Evolutionary conservation across 2,888 invertebrate species (phyloP), one percentile per base, ranked within the genome.

Genomic region (Phyllotreta striolata): DNA sequence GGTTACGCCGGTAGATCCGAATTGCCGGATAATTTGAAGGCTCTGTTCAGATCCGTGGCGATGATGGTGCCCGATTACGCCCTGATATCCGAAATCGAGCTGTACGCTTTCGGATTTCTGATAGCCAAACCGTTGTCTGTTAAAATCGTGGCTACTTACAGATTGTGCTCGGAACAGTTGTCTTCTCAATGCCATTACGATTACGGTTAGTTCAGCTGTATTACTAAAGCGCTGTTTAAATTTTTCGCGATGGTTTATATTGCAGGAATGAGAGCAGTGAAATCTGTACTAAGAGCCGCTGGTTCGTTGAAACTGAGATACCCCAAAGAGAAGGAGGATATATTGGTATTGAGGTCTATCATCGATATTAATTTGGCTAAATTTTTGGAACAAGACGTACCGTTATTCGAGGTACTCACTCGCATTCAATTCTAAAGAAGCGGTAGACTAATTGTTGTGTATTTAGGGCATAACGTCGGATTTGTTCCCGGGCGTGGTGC

Each of bases 41-140:
- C 77, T 8, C 55, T 78, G 39, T 78, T 55, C 14, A 68, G 78
- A 69, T 94, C 96, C 0, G 96, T 97, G 40, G 96, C 96, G 8
- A 97, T 97, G 96, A 96, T 96, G 96, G 96, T 96, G 12, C 97
- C 97, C 0, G 96, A 98, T 81, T 96, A 96, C 78, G 95, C 94
- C 13, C 82, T 97, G 52, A 97, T 98, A 76, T 93, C 96, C 0
- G 96, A 97, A 84, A 96, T 96, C 66, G 94, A 94, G 58, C 82
- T 98, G 44, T 97, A 96, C 77, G 95, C 97, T 0, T 94, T 89
- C 78, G 97, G 97, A 1, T 97, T 96, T 79, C 85, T 95, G 59
- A 90, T 90, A 73, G 96, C 96, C 0, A 89, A 94, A 71, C 92
- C 92, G 0, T 80, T 97, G 40, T 91, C 96, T 0, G 89, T 96